Evolutionary conservation across 2,113 vertebrate genomes (phyloP).

Genomic region (Pangasianodon hypophthalmus): DNA sequence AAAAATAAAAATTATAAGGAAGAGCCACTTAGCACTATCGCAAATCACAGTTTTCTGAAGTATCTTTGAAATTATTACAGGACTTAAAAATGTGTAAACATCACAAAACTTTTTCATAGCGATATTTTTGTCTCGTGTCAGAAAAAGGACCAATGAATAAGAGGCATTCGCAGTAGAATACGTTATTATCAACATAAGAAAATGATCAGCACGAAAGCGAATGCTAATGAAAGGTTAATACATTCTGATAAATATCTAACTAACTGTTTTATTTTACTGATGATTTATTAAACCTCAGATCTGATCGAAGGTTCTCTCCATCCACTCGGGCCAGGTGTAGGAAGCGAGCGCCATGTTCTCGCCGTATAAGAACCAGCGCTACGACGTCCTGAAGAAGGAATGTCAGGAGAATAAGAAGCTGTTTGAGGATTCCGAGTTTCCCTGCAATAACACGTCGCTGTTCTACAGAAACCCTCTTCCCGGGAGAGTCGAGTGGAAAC

Average conservation of each 20-base stretch:
- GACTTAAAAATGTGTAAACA: background rate
- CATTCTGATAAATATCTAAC: background rate
- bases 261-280: background rate
- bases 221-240: background rate
- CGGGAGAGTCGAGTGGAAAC: conserved; percentile 84
- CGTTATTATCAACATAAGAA: no score
- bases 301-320: background rate
- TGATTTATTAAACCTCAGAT: background rate
- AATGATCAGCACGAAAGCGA: no score
- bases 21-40: no score
- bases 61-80: no score
- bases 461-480: conserved; percentile 76
- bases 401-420: conserved; percentile 76
- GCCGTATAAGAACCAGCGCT: conserved; percentile 82
- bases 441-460: conserved; percentile 80
- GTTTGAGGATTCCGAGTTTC: conserved; percentile 89
- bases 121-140: no score
- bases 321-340: background rate
- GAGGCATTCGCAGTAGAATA: background rate
- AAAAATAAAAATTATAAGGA: no score
- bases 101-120: no score
- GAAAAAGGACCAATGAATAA: no score
- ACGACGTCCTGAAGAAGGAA: conserved; percentile 77
- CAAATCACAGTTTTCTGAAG: no score
- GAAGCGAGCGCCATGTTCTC: conserved; percentile 72